A percentile compares a stretch with the other conserved stretches of the same genome.
These are phyloP conservation scores for Tragelaphus imberbis DNA, from an alignment of 2,113 vertebrate genomes.

Conservation along the genomic window DNA sequence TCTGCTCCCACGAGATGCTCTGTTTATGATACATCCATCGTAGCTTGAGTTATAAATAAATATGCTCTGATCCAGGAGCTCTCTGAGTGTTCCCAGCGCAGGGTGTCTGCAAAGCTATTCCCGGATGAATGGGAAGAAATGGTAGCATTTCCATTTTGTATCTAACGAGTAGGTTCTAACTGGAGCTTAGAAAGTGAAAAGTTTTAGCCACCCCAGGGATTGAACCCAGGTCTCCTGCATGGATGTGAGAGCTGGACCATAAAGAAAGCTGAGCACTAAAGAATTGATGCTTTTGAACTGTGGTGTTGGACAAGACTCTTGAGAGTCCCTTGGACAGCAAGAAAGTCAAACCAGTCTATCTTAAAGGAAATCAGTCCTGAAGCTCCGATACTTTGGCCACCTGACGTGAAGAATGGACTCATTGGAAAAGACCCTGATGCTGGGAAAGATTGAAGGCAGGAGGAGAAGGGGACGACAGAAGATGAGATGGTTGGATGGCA, in stretches of 20 bases:
- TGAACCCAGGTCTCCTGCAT: neutral
- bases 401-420: accelerated
- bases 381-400: neutral
- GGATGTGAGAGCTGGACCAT: neutral
- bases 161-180: neutral
- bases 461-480: accelerated
- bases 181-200: neutral
- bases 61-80: neutral
- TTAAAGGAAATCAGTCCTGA: neutral
- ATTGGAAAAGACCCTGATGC: neutral
- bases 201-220: accelerated
- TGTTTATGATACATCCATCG: accelerated
- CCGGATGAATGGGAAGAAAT: neutral
- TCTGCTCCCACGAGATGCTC: neutral
- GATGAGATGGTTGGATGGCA: neutral
- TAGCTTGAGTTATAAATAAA: neutral
- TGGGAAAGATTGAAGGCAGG: neutral
- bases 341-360: neutral
- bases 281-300: neutral
- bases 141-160: neutral
- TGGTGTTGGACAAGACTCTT: neutral
- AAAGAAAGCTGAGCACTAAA: neutral
- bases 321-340: neutral
- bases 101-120: neutral
- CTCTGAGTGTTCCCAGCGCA: accelerated